These are phyloP conservation scores for Drosophila picticornis DNA, from an alignment of 2,888 invertebrate species.

Conservation along the genomic window DNA sequence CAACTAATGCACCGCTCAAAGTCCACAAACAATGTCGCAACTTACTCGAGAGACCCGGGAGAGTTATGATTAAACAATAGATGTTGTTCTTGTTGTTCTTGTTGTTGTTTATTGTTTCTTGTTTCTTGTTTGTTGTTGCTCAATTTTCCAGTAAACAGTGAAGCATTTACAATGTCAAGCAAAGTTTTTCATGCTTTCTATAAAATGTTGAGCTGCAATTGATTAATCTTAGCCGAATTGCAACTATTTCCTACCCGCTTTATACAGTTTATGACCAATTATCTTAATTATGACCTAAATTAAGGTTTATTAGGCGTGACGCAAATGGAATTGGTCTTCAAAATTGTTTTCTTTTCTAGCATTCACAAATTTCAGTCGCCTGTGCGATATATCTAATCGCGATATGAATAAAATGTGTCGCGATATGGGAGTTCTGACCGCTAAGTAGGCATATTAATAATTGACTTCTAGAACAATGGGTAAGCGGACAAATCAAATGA, in stretches of 20 bases:
- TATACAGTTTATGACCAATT: neutral
- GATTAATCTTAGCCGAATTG: neutral
- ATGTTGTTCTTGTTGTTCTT: neutral
- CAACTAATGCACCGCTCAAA: constrained; percentile 31
- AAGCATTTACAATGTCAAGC: neutral
- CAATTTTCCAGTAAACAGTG: neutral
- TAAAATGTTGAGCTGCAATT: neutral
- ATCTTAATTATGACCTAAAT: neutral
- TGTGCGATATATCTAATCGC: neutral
- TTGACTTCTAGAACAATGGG: neutral
- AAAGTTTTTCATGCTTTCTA: too few relatives aligned
- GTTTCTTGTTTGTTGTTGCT: too few relatives aligned
- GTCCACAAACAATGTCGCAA: constrained; percentile 22
- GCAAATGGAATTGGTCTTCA: neutral
- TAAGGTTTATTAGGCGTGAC: neutral
- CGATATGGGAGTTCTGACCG: neutral
- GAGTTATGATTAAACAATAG: constrained; percentile 37
- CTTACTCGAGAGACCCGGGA: constrained; percentile 1
- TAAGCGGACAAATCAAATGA: neutral
- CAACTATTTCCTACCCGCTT: neutral
- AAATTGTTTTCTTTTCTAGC: neutral
- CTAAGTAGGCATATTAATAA: neutral
- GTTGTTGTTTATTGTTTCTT: neutral
- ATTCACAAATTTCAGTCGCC: neutral
- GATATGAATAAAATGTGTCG: neutral